Percentiles rank a stretch among this genome's conserved stretches.
These are phyloP conservation scores for Bucorvus abyssinicus DNA, from an alignment of 2,797 vertebrate species.

Conservation along the genomic window DNA sequence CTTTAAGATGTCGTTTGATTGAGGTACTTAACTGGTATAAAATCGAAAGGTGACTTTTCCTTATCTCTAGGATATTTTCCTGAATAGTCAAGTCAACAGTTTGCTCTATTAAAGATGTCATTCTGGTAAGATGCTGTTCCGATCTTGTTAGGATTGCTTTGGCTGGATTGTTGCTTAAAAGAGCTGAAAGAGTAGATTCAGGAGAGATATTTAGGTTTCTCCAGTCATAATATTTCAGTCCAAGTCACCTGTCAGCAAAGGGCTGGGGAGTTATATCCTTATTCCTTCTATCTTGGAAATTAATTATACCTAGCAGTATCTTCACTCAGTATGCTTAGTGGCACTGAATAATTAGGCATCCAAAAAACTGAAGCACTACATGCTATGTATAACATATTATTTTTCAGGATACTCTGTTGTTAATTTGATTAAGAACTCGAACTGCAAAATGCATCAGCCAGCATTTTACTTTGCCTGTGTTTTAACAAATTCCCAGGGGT, in stretches of 20 bases:
- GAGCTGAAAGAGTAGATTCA: background rate
- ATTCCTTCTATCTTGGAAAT: no score
- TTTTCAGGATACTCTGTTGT: background rate
- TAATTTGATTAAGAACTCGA: slow-evolving; percentile 20
- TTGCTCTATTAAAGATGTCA: background rate
- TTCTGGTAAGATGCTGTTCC: background rate
- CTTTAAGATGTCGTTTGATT: background rate
- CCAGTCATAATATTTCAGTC: background rate
- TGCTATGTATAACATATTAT: background rate
- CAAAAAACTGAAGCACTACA: background rate
- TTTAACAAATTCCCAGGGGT: background rate
- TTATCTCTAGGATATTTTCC: background rate
- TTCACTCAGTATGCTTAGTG: background rate
- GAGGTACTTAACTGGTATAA: background rate
- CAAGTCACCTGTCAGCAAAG: background rate
- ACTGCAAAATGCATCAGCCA: background rate
- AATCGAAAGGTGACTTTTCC: background rate
- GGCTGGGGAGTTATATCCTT: background rate
- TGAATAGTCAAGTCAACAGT: background rate
- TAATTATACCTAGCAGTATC: background rate
- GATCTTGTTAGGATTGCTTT: background rate
- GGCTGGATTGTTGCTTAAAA: background rate
- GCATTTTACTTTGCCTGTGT: background rate
- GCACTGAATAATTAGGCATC: background rate
- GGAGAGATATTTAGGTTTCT: background rate